Evolutionary conservation across 2,113 vertebrate genomes (phyloP).

Genomic region (Ursus arctos): DNA sequence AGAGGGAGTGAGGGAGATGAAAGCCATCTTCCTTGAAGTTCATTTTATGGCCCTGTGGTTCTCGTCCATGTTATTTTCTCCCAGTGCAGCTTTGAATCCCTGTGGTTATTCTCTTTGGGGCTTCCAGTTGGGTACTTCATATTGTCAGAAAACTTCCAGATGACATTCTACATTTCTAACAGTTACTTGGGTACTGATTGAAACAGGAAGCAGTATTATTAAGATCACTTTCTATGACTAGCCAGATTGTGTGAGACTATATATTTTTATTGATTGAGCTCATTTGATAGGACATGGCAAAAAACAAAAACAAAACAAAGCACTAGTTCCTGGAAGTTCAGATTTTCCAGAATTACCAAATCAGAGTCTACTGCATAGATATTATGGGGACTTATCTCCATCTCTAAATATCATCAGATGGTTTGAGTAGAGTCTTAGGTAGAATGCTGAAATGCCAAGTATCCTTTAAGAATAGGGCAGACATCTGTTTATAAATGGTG

Average conservation of each 20-base stretch:
- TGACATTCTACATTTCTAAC: neutral
- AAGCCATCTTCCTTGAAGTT: neutral
- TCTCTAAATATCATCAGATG: neutral
- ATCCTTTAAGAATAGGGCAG: neutral
- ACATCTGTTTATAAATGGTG: neutral
- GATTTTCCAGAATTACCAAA: neutral
- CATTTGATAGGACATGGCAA: neutral
- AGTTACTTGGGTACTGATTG: neutral
- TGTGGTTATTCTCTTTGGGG: neutral
- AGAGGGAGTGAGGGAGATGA: neutral
- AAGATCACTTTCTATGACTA: neutral
- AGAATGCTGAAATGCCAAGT: neutral
- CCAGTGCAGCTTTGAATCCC: neutral
- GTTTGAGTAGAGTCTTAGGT: neutral
- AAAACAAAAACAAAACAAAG: neutral
- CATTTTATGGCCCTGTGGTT: neutral
- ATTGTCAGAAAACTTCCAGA: constrained; percentile 3
- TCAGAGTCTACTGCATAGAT: neutral
- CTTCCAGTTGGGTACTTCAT: neutral
- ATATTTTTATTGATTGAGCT: neutral
- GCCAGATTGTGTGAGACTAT: neutral
- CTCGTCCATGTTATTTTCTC: neutral
- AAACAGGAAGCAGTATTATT: constrained; percentile 20
- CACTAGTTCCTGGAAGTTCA: neutral
- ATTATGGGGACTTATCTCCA: neutral